Evolutionary conservation across 2,797 vertebrate genomes (phyloP).

Genomic region (Labeo calbasu): DNA sequence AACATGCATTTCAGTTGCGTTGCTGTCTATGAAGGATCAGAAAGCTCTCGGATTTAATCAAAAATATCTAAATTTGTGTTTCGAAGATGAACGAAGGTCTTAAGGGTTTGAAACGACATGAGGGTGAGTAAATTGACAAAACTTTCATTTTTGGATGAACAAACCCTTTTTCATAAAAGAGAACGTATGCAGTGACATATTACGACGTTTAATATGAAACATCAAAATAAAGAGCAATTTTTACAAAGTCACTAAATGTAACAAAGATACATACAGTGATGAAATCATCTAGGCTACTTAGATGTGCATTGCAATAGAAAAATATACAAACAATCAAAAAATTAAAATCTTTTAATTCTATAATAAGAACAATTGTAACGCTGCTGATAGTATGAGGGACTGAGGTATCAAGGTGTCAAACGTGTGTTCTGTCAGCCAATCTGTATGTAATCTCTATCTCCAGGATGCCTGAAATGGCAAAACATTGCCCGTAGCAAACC

Average conservation of each 20-base stretch:
- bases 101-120: no score
- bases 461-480: conserved; percentile 1
- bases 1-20: no score
- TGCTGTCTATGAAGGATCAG: no score
- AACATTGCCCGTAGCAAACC: neutral
- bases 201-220: neutral
- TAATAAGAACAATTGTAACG: neutral
- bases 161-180: neutral
- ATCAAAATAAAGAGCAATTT: neutral
- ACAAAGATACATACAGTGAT: neutral
- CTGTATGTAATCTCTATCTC: neutral
- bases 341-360: neutral
- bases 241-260: neutral
- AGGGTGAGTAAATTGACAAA: no score
- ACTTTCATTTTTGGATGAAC: no score
- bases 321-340: neutral
- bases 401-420: neutral
- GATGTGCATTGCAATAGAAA: neutral
- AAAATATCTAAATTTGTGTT: no score
- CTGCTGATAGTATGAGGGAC: neutral
- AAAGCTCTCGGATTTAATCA: no score
- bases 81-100: no score
- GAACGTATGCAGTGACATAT: neutral
- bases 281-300: neutral
- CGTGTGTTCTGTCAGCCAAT: neutral